Evolutionary conservation across 2,888 invertebrate genomes (phyloP), one percentile per base, ranked within the genome.

Genomic region (Dicyrtomina minuta): DNA sequence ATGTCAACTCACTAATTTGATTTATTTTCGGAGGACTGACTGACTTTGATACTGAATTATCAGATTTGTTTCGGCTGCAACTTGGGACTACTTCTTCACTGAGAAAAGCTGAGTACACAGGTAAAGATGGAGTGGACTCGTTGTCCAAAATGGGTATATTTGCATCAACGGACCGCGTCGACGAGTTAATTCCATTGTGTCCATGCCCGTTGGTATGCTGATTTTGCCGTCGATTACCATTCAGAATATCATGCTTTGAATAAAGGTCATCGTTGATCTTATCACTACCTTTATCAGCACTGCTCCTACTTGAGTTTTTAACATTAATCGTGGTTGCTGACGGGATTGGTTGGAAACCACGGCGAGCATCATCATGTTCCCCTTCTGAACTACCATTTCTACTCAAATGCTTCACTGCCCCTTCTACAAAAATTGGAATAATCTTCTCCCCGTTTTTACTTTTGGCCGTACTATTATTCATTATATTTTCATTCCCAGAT

Each of bases 161-260:
- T 55, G 55, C 55, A 55, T 55, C 55, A 13, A 15, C 4, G 4
- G 12, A 13, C 46, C 46, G 46, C 17, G 4, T 15, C 46, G 46
- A 33, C 46, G 46, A 33, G 33, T 6, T 46, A n/a, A 6, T 12
- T 12, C 4, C 5, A 46, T 46, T 46, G 13, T 12, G 58, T 20
- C 17, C n/a, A 41, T 53, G 64, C 4, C 60, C 60, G 44, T 60
- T 60, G 15, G 27, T 56, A 56, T 27, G 26, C 17, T 56, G 46
- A n/a, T 46, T 46, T 41, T 49, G 61, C 10, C n/a, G 33, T 53
- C 49, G 53, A 64, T 64, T 64, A 49, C 51, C 26, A 64, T 64
- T 64, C 64, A 64, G 53, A 6, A 64, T 53, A 53, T 64, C 41
- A 39, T 64, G 64, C 13, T 64, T 64, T 5, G 51, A 64, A 64